Evolutionary conservation across 2,113 vertebrate species (phyloP), one percentile per base, ranked within the genome.

Genomic region (Microtus ochrogaster): DNA sequence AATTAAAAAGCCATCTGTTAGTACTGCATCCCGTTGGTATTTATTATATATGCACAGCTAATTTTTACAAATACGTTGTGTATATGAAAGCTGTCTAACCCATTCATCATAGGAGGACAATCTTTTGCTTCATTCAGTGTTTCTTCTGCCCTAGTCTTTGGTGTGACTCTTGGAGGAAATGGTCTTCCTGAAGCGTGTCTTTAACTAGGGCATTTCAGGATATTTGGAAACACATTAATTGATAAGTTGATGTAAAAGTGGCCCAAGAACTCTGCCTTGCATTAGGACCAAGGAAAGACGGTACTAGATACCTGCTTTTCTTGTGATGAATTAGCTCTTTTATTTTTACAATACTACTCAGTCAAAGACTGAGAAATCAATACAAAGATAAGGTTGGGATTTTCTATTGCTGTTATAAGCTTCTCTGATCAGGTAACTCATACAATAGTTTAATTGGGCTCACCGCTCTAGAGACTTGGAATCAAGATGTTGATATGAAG

Each of bases 11-110:
- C 5, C 68, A 82, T 55, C 22, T 92, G 68, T 49, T 14, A 88
- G 41, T 68, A 77, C 26, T 88, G n/a, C 2, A 93, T 63, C 22
- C 19, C 85, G 73, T 26, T 88, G 41, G 3, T 74, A 87, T 91
- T 83, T 95, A 92, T 94, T 89, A 81, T 66, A 87, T 83, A 93
- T 82, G 66, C 44, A 68, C 5, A 89, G 61, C 63, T 7, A 78
- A 33, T 81, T 93, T 89, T 89, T 84, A 96, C 82, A 94, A 85
- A 81, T 90, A 52, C 4, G 22, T 65, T 95, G 24, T 81, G 89
- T 89, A 39, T 52, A 73, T 91, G 16, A 58, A 83, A 58, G 13
- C 73, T 96, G 8, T 83, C 61, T 79, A 93, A 41, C 55, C 28
- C 55, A 30, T 30, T 96, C 16, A 28, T 93, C 36, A 91, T 12